Evolutionary conservation across 1,140 invertebrate genomes (phyloP).

Genomic region (Chionoecetes opilio): DNA sequence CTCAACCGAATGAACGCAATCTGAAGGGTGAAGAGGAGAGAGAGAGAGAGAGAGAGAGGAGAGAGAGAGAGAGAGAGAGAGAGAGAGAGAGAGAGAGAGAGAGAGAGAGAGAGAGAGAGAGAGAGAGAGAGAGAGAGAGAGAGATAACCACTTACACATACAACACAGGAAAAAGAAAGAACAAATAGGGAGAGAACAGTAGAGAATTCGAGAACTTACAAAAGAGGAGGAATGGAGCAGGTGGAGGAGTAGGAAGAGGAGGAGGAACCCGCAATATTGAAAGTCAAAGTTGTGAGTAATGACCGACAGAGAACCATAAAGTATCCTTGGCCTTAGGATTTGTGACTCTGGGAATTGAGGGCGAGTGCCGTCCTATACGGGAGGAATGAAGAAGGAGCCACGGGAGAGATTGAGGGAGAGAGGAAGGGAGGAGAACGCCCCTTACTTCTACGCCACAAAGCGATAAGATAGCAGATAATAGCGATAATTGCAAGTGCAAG

Average conservation of each 20-base stretch:
- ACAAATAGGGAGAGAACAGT: neutral
- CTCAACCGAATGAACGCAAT: constrained; percentile 3
- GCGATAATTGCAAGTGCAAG: neutral
- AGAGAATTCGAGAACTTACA: neutral
- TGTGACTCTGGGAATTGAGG: neutral
- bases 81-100: constrained; percentile 10
- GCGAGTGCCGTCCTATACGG: neutral
- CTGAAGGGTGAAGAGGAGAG: neutral
- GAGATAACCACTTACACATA: neutral
- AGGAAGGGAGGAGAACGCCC: constrained; percentile 17
- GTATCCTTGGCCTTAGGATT: neutral
- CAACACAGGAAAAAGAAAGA: neutral
- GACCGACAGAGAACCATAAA: neutral
- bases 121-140: constrained; percentile 61
- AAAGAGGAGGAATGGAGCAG: neutral
- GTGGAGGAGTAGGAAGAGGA: neutral
- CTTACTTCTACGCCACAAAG: neutral
- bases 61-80: constrained; percentile 59
- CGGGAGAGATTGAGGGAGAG: neutral
- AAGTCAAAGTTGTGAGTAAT: constrained; percentile 16
- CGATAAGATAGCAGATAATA: constrained; percentile 20
- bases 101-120: constrained; percentile 41
- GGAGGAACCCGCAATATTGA: neutral
- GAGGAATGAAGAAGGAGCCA: neutral
- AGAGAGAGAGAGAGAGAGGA: constrained; percentile 32